Evolutionary conservation across 37 sponge, comb jelly and placozoan genomes (phyloP).

Genomic region (Haliclona indistincta): DNA sequence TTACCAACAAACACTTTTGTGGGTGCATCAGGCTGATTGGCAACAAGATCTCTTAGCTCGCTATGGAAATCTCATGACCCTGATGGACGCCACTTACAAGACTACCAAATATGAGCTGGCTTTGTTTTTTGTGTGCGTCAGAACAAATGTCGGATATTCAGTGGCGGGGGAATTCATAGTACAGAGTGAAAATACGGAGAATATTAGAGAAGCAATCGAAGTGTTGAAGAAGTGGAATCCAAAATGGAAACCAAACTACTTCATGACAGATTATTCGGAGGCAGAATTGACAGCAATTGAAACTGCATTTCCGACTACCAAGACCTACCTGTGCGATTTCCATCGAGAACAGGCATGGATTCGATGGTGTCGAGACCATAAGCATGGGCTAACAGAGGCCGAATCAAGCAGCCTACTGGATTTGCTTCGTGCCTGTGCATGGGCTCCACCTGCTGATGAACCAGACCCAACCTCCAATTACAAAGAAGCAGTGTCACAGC

Average conservation of each 20-base stretch:
- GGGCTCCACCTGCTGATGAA: conserved; percentile 9
- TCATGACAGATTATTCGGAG: conserved; percentile 49
- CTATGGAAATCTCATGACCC: conserved; percentile 31
- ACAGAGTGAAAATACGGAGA: conserved; percentile 13
- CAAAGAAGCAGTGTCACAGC: not conserved
- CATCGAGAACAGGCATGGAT: conserved; percentile 10
- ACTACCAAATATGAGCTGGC: conserved; percentile 48
- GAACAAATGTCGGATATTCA: conserved; percentile 44
- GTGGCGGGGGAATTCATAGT: conserved; percentile 40
- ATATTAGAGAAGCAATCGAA: conserved; percentile 31
- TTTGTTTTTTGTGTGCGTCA: conserved; percentile 41
- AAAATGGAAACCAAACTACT: conserved; percentile 26
- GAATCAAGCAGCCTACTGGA: not conserved
- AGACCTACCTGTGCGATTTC: conserved; percentile 44
- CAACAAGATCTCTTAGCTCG: conserved; percentile 31
- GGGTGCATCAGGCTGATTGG: conserved; percentile 48
- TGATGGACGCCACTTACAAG: conserved; percentile 46
- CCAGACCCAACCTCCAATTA: not conserved
- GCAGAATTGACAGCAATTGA: conserved; percentile 26
- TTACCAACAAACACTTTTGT: conserved; percentile 2
- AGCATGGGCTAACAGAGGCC: not conserved
- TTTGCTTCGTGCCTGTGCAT: conserved; percentile 5
- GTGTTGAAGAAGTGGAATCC: conserved; percentile 34
- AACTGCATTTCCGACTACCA: conserved; percentile 6
- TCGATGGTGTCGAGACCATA: not conserved